Base-by-base conservation (phyloP, 2,888 invertebrate species). In the Rhagium mordax region DNA sequence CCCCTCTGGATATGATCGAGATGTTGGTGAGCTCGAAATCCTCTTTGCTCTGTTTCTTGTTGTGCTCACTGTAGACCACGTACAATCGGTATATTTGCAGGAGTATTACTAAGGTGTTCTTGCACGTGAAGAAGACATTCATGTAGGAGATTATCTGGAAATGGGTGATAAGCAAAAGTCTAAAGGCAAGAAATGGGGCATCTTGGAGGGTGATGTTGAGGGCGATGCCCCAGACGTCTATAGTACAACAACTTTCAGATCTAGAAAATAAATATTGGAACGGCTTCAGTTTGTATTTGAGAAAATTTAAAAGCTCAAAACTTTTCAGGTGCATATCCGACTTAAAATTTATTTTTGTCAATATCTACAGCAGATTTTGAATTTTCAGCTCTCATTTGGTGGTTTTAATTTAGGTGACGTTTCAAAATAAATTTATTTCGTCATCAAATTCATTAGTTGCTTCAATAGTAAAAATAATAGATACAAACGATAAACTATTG, bases 91-190 rank as follows among this genome's bases (percentile, higher is more conserved):
- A 74, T 24, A 71, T 69, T 61, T 72, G 75, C 96, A 98, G 90
- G 0, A 96, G 87, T 74, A 98, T 97, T 8, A 98, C 97, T 86
- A 96, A 88, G 0, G 94, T 94, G 83, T 96, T 96, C 88, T 96
- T 95, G 88, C 96, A 97, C 0, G 97, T 97, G 88, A 98, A 98
- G 89, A 98, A 98, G 18, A 98, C 95, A 86, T 98, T 98, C 94
- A 97, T 97, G 84, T 98, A 97, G 82, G 95, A 97, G 78, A 97
- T 94, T 29, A 98, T 96, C 78, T 93, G 92, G 86, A 95, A 97
- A 82, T 96, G 94, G 8, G 94, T 91, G 73, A 98, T 97, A 55
- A 98, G 93, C 27, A 97, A 90, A 2, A 98, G 90, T 0, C 97
- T 89, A 85, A 97, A 96, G 0, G 95, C 94, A 6, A 97, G 88